Base-by-base conservation (phyloP, 2,888 invertebrate genomes). In the Drosophila tripunctata region DNA sequence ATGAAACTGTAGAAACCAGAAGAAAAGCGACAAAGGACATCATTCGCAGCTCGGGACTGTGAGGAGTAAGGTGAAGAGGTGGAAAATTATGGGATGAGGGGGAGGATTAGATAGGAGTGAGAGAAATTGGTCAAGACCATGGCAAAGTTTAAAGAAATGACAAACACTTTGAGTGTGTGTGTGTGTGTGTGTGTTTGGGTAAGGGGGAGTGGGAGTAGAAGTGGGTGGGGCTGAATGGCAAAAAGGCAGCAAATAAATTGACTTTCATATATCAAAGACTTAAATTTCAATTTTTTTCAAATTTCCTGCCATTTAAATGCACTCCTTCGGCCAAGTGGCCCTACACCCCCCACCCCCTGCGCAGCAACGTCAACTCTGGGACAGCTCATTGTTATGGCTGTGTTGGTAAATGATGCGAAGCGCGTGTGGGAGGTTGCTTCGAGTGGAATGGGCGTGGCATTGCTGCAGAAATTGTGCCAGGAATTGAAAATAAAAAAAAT, bases 271-370 rank as follows among this genome's bases (percentile, higher is more conserved):
- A 76, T 88, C 87, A 88, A 78, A 81, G 89, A 84, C 88, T 88
- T 88, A 88, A 88, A 87, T 89, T 88, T 87, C 81, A 86, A 88
- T 89, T 89, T 88, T 88, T 89, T 87, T 86, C 75, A 84, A 87
- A 86, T 88, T 85, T 87, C 82, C 81, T 76, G 73, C 78, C 79
- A 88, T 88, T 89, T 85, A 89, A 81, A 79, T 81, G 82, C 82
- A 78, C 80, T 82, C 79, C 69, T 87, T 84, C 78, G 78, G 70
- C 85, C 83, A 63, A 54, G 60, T 65, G 70, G 30, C 41, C 74
- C 52, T 55, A 33, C 24, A 38, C 35, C 14, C 6, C 27, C 12
- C 6, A 10, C n/a, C 14, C 24, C 19, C 12, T 44, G 4, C 21
- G 21, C 8, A 10, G 5, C 21, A 51, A 14, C 21, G 14, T 33